Conservation (phyloP, 2,888 invertebrate genomes). For the Vesta saturnalis region DNA sequence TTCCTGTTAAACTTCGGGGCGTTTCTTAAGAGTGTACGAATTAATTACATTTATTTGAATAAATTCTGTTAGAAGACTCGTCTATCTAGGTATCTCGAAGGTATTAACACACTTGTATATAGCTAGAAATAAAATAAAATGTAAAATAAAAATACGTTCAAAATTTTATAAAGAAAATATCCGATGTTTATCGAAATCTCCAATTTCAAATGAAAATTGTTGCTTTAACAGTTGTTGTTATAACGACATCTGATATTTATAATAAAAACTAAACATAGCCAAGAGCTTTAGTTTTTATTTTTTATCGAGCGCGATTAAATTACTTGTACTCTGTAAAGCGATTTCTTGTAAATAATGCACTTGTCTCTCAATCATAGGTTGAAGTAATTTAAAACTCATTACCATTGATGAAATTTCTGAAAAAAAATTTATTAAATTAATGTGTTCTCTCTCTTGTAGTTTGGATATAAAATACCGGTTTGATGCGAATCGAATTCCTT, state of each 20-base stretch:
- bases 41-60: too few relatives aligned
- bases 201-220: neutral
- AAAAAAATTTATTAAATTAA: conserved; percentile 18
- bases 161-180: too few relatives aligned
- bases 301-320: neutral
- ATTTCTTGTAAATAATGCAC: neutral
- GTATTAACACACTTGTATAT: too few relatives aligned
- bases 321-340: neutral
- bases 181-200: neutral
- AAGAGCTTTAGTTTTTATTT: neutral
- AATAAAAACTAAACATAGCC: neutral
- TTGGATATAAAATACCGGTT: conserved; percentile 38
- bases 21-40: too few relatives aligned
- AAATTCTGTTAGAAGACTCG: too few relatives aligned
- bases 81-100: too few relatives aligned
- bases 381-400: too few relatives aligned
- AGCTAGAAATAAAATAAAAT: too few relatives aligned
- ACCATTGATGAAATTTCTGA: too few relatives aligned
- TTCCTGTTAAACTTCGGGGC: neutral
- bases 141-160: too few relatives aligned
- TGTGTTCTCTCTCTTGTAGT: too few relatives aligned
- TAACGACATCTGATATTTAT: conserved; percentile 4
- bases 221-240: neutral
- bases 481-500: conserved; percentile 15
- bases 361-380: neutral